Conservation (phyloP, 2,797 vertebrate species). For the Buceros bicornis region DNA sequence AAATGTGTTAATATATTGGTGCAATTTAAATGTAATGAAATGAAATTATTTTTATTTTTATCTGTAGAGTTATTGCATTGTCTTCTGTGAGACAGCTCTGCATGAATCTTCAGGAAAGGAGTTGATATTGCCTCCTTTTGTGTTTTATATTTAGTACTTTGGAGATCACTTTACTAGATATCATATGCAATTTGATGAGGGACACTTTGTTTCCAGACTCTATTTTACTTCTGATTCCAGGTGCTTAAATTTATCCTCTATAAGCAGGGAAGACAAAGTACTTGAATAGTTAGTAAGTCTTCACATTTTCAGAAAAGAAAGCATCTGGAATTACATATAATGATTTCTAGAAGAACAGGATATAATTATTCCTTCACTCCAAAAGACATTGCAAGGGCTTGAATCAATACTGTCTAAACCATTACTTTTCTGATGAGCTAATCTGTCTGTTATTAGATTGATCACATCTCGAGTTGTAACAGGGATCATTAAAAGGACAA, state of each 20-base stretch:
- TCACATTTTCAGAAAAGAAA: slow-evolving; percentile 9
- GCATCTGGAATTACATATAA: background rate
- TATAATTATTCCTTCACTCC: slow-evolving; percentile 28
- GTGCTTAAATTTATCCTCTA: background rate
- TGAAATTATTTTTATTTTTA: background rate
- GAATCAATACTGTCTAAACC: background rate
- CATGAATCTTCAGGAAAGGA: background rate
- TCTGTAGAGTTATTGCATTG: background rate
- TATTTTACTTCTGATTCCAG: background rate
- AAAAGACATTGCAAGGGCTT: background rate
- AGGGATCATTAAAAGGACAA: background rate
- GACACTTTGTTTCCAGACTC: background rate
- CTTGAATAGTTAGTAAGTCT: background rate
- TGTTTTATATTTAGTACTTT: background rate
- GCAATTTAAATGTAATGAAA: background rate
- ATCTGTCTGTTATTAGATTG: background rate
- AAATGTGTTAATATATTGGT: background rate
- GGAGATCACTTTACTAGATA: background rate
- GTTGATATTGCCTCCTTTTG: background rate
- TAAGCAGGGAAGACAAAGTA: background rate
- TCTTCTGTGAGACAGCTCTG: background rate
- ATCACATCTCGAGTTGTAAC: background rate
- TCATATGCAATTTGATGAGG: background rate
- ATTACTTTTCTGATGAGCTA: background rate
- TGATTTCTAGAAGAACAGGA: background rate